Percentiles rank a stretch among this genome's conserved stretches.
These are phyloP conservation scores for Falco columbarius DNA, from an alignment of 2,797 vertebrate genomes.

Conservation along the genomic window DNA sequence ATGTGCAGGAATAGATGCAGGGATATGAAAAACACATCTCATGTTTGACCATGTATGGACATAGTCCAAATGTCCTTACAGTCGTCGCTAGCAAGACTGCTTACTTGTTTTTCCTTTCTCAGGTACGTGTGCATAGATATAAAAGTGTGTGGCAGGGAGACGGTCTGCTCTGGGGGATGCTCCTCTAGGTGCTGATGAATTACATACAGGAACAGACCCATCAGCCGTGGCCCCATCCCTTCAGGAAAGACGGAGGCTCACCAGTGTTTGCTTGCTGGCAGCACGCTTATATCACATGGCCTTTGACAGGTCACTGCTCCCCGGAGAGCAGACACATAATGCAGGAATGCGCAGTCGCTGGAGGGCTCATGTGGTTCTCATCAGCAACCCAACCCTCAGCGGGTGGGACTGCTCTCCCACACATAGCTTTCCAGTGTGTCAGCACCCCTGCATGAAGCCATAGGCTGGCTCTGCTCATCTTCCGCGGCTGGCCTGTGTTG, in stretches of 20 bases:
- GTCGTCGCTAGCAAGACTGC: background rate
- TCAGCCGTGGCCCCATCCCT: background rate
- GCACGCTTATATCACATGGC: conserved; percentile 38
- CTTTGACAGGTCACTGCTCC: conserved; percentile 67
- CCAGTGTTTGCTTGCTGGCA: conserved; percentile 23
- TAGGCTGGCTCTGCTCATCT: conserved; percentile 36
- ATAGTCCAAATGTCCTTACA: background rate
- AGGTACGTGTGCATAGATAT: background rate
- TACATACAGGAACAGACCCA: background rate
- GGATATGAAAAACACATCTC: background rate
- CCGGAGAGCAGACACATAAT: conserved; percentile 11
- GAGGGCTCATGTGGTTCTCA: conserved; percentile 75
- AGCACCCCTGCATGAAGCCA: conserved; percentile 47
- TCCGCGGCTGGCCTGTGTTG: background rate
- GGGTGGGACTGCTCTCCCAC: conserved; percentile 71
- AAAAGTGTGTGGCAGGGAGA: background rate
- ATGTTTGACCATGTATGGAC: background rate
- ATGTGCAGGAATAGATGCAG: background rate
- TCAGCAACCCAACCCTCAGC: conserved; percentile 62
- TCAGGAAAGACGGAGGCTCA: background rate
- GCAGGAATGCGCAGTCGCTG: conserved; percentile 53
- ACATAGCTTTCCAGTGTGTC: conserved; percentile 66
- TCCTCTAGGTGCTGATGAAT: background rate
- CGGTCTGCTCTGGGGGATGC: background rate
- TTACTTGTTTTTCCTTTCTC: background rate